phyloP scores from a whole-genome alignment of 2,888 invertebrate genomes.

The Cordilura impudica region DNA sequence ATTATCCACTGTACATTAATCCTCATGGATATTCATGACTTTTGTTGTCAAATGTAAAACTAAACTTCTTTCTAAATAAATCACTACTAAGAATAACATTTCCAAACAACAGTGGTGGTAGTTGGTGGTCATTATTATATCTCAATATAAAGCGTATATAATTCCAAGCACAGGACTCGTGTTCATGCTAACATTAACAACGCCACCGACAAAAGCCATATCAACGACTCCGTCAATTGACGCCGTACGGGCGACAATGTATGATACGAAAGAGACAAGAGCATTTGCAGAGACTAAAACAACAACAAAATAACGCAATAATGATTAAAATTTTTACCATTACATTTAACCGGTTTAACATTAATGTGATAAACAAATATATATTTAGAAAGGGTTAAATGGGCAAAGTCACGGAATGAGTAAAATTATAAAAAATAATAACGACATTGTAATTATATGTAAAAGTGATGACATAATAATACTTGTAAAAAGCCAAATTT shows the following conservation, averaged over 20 bases:
- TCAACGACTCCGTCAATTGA: conserved; percentile 62
- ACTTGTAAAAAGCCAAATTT: no score
- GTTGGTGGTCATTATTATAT: conserved; percentile 52
- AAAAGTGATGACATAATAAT: neutral
- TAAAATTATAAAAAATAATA: neutral
- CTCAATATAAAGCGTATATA: conserved; percentile 45
- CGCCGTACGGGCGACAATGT: conserved; percentile 65
- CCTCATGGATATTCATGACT: conserved; percentile 32
- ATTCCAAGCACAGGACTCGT: conserved; percentile 37
- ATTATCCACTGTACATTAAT: conserved; percentile 31
- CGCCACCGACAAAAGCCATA: conserved; percentile 69
- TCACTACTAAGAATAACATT: conserved; percentile 45
- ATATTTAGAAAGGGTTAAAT: conserved; percentile 42
- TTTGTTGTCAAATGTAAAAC: conserved; percentile 31
- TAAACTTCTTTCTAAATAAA: conserved; percentile 45
- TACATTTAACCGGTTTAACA: conserved; percentile 71
- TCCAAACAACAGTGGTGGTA: conserved; percentile 20
- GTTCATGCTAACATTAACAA: conserved; percentile 16
- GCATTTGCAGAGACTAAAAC: conserved; percentile 61
- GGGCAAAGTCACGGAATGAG: neutral
- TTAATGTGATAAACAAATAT: conserved; percentile 41
- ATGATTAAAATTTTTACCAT: conserved; percentile 67
- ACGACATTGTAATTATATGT: neutral
- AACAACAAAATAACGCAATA: conserved; percentile 11
- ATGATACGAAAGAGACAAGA: conserved; percentile 38